These are phyloP conservation scores for Drosophila sp. DNA, from an alignment of 1,140 invertebrate genomes.

Conservation along the genomic window DNA sequence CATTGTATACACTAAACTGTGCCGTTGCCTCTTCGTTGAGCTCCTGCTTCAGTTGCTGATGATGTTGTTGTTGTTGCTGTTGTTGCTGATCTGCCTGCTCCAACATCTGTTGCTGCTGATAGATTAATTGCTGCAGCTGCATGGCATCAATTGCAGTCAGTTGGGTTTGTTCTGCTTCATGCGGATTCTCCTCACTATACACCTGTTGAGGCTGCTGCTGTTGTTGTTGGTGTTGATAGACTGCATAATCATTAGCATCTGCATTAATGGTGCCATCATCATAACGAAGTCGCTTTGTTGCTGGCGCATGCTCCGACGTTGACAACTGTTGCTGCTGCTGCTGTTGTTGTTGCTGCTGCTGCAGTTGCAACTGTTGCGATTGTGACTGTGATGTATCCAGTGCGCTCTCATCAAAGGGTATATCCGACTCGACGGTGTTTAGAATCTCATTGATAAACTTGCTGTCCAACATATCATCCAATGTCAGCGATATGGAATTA, in stretches of 20 bases:
- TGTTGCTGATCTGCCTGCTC: slow-evolving; percentile 65
- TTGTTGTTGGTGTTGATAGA: slow-evolving; percentile 62
- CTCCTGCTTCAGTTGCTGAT: slow-evolving; percentile 52
- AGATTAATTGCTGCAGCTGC: slow-evolving; percentile 75
- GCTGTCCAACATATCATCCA: slow-evolving; percentile 79
- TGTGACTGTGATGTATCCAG: slow-evolving; percentile 64
- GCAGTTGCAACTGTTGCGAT: slow-evolving; percentile 36
- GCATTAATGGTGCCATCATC: slow-evolving; percentile 59
- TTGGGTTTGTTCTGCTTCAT: slow-evolving; percentile 51
- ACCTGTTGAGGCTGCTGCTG: slow-evolving; percentile 56
- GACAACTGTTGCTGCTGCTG: slow-evolving; percentile 36
- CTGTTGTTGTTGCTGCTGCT: slow-evolving; percentile 39
- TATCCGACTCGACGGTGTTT: slow-evolving; percentile 63
- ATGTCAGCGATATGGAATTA: slow-evolving; percentile 76
- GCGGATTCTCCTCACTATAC: slow-evolving; percentile 47
- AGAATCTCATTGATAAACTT: slow-evolving; percentile 81
- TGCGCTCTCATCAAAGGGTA: slow-evolving; percentile 75
- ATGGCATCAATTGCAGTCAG: slow-evolving; percentile 72
- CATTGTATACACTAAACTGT: slow-evolving; percentile 74
- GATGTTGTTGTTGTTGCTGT: slow-evolving; percentile 60
- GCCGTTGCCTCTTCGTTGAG: slow-evolving; percentile 29
- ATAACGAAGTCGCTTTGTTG: slow-evolving; percentile 70
- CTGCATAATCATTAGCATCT: slow-evolving; percentile 46
- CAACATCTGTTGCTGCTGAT: slow-evolving; percentile 76
- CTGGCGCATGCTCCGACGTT: slow-evolving; percentile 43